These are phyloP conservation scores for Chymomyza costata DNA, from an alignment of 1,140 invertebrate genomes.

Conservation along the genomic window DNA sequence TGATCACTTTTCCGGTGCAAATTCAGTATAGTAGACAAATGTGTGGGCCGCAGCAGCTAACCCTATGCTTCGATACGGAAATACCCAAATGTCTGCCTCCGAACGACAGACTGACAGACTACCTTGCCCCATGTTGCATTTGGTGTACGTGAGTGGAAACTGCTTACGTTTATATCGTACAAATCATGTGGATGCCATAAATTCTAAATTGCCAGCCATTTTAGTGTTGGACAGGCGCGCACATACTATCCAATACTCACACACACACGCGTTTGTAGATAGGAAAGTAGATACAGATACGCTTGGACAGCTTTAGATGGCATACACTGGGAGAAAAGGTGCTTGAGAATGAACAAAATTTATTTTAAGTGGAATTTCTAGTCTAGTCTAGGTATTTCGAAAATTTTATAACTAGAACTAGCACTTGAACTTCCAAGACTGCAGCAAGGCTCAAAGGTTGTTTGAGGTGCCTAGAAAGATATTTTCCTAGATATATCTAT, in stretches of 20 bases:
- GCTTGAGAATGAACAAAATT: too few relatives aligned
- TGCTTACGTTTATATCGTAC: conserved; percentile 70
- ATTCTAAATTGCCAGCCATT: conserved; percentile 72
- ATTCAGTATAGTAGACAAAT: conserved; percentile 55
- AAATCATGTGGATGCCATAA: conserved; percentile 73
- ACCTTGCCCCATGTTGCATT: conserved; percentile 6
- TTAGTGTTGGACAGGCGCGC: conserved; percentile 29
- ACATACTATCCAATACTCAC: conserved; percentile 19
- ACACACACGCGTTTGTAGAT: neutral
- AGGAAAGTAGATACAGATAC: neutral
- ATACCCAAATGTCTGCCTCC: neutral
- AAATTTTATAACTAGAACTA: too few relatives aligned
- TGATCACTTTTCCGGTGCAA: conserved; percentile 55
- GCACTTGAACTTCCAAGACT: too few relatives aligned
- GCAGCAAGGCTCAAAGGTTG: too few relatives aligned
- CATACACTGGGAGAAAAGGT: too few relatives aligned
- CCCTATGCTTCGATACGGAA: conserved; percentile 19
- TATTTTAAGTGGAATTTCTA: too few relatives aligned
- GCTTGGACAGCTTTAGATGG: conserved; percentile 31
- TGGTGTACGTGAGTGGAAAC: conserved; percentile 63
- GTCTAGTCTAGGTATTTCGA: too few relatives aligned
- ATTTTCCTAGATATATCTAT: too few relatives aligned
- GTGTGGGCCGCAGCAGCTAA: conserved; percentile 25
- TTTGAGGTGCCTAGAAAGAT: too few relatives aligned
- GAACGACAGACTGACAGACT: conserved; percentile 14